Percentiles rank a stretch among this genome's conserved stretches.
Conservation (phyloP, 2,888 invertebrate species). For the Aphodius sticticus region DNA sequence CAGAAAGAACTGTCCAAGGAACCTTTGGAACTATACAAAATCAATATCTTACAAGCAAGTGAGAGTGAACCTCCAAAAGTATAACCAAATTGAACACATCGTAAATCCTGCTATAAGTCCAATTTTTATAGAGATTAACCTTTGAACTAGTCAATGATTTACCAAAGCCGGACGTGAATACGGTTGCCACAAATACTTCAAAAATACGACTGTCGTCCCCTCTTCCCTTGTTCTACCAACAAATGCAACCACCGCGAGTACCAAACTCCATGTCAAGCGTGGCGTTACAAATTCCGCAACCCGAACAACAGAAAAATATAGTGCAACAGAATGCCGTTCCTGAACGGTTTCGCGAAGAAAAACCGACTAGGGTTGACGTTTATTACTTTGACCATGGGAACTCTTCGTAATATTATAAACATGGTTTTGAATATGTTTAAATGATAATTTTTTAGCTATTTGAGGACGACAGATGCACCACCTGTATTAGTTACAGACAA, state of each 20-base stretch:
- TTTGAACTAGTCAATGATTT: constrained; percentile 56
- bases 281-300: constrained; percentile 16
- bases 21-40: constrained; percentile 47
- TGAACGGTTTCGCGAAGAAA: constrained; percentile 14
- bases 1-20: constrained; percentile 32
- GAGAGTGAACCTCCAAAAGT: constrained; percentile 44
- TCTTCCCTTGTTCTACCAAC: neutral
- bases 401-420: constrained; percentile 59
- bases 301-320: constrained; percentile 17
- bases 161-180: constrained; percentile 47
- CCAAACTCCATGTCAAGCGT: constrained; percentile 16
- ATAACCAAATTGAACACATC: constrained; percentile 21
- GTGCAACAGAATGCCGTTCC: neutral
- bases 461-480: constrained; percentile 70
- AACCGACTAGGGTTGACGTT: constrained; percentile 63
- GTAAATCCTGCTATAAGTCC: constrained; percentile 9
- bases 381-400: constrained; percentile 76
- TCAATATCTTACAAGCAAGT: constrained; percentile 46
- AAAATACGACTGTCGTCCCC: constrained; percentile 14
- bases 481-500: constrained; percentile 66
- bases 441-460: constrained; percentile 59
- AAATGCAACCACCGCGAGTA: constrained; percentile 20
- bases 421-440: constrained; percentile 39
- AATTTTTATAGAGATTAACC: constrained; percentile 51
- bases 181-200: constrained; percentile 48